Conservation (phyloP, 1,140 invertebrate genomes). For the Choristoneura fumiferana region DNA sequence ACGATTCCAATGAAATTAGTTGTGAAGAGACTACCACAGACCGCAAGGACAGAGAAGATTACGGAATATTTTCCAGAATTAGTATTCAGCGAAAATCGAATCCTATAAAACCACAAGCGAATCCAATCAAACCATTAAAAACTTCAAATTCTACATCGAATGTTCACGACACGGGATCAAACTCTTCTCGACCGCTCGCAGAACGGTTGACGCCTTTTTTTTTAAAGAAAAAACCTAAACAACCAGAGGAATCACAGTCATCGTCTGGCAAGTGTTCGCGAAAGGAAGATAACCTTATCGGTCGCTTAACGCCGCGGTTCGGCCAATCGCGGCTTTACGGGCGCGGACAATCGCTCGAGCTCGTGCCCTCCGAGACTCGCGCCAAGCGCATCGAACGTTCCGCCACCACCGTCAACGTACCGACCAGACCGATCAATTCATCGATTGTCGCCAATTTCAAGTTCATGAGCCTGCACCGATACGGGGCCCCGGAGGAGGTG, state of each 20-base stretch:
- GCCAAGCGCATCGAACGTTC: slow-evolving; percentile 61
- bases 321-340: slow-evolving; percentile 61
- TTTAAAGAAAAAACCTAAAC: slow-evolving; percentile 70
- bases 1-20: slow-evolving; percentile 25
- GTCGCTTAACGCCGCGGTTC: slow-evolving; percentile 65
- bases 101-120: slow-evolving; percentile 61
- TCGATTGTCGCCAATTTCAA: slow-evolving; percentile 63
- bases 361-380: slow-evolving; percentile 40
- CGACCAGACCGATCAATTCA: slow-evolving; percentile 60
- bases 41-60: slow-evolving; percentile 46
- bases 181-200: slow-evolving; percentile 57
- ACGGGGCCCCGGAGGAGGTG: slow-evolving; percentile 58
- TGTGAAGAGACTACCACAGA: slow-evolving; percentile 24
- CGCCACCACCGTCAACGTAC: slow-evolving; percentile 63
- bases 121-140: slow-evolving; percentile 52
- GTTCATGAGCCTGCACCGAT: slow-evolving; percentile 64
- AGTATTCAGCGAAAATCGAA: slow-evolving; percentile 72
- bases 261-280: slow-evolving; percentile 30
- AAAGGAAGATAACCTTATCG: slow-evolving; percentile 68
- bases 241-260: slow-evolving; percentile 43
- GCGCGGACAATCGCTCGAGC: slow-evolving; percentile 63
- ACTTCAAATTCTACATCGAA: slow-evolving; percentile 67
- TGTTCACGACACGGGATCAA: slow-evolving; percentile 55
- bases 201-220: slow-evolving; percentile 69
- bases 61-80: slow-evolving; percentile 63